Percentiles rank a stretch among this genome's conserved stretches.
phyloP scores from a whole-genome alignment of 2,888 invertebrate species.

The Drosophila mimetica region DNA sequence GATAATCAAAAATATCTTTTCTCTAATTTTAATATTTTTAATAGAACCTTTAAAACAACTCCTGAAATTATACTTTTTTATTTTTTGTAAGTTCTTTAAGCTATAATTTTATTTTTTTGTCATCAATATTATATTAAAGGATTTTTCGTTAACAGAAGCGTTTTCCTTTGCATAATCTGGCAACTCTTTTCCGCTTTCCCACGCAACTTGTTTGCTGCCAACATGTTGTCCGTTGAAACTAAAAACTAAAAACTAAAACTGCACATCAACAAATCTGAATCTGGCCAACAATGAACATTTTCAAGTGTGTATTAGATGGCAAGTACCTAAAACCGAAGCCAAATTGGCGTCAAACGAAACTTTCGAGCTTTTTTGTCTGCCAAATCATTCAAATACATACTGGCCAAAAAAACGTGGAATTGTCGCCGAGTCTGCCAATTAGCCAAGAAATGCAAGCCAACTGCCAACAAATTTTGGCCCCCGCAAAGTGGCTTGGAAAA shows the following conservation, averaged over 20 bases:
- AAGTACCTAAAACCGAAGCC: constrained; percentile 25
- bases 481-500: constrained; percentile 21
- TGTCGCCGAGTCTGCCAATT: constrained; percentile 33
- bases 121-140: not conserved
- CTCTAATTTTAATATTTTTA: too few species aligned
- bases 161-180: not conserved
- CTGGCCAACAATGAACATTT: constrained; percentile 29
- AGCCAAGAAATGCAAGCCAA: constrained; percentile 33
- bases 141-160: not conserved
- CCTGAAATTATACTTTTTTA: too few species aligned
- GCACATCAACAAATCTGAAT: constrained; percentile 13
- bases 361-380: constrained; percentile 14
- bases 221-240: constrained; percentile 20
- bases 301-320: constrained; percentile 17
- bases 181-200: constrained; percentile 18
- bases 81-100: too few species aligned
- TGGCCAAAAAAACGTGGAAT: constrained; percentile 12
- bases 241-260: constrained; percentile 24
- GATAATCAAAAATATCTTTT: too few species aligned
- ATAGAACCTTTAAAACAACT: too few species aligned
- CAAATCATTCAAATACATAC: constrained; percentile 15
- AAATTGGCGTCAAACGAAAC: constrained; percentile 24
- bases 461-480: constrained; percentile 17
- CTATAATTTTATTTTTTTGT: too few species aligned
- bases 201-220: constrained; percentile 22